Evolutionary conservation across 2,888 invertebrate species (phyloP).

Genomic region (Ectropis crepuscularia): DNA sequence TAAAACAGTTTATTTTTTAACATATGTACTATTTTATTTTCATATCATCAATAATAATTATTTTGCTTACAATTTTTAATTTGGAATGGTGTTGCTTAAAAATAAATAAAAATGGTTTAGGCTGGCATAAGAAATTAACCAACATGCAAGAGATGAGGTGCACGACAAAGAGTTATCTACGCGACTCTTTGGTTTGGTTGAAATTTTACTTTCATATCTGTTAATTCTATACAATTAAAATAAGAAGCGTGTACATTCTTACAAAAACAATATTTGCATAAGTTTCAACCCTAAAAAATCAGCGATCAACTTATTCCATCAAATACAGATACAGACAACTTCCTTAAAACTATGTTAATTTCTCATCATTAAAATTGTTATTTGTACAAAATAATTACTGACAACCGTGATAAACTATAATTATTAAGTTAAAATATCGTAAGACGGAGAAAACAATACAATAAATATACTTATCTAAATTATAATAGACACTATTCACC

Average conservation of each 20-base stretch:
- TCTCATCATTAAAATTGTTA: slow-evolving; percentile 76
- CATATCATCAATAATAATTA: slow-evolving; percentile 76
- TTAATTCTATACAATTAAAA: slow-evolving; percentile 53
- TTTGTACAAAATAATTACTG: slow-evolving; percentile 84
- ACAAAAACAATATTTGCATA: slow-evolving; percentile 49
- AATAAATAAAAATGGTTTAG: slow-evolving; percentile 77
- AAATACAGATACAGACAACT: slow-evolving; percentile 44
- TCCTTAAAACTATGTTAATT: slow-evolving; percentile 75
- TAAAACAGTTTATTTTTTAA: slow-evolving; percentile 49
- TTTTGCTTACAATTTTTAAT: slow-evolving; percentile 81
- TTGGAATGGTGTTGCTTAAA: slow-evolving; percentile 84
- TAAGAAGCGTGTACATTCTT: slow-evolving; percentile 41
- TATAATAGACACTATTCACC: slow-evolving; percentile 28
- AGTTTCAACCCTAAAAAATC: slow-evolving; percentile 50
- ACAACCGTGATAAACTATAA: slow-evolving; percentile 81
- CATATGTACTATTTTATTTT: slow-evolving; percentile 72
- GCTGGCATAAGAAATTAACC: slow-evolving; percentile 56
- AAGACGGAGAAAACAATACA: slow-evolving; percentile 67
- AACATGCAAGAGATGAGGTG: slow-evolving; percentile 64
- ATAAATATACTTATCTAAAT: slow-evolving; percentile 70
- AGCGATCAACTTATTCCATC: slow-evolving; percentile 30
- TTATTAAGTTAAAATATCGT: slow-evolving; percentile 75
- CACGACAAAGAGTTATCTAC: slow-evolving; percentile 76
- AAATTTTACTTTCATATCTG: slow-evolving; percentile 55
- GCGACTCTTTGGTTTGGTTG: slow-evolving; percentile 79